Evolutionary conservation across 2,113 vertebrate genomes (phyloP).

Genomic region (Odontophorus gujanensis): DNA sequence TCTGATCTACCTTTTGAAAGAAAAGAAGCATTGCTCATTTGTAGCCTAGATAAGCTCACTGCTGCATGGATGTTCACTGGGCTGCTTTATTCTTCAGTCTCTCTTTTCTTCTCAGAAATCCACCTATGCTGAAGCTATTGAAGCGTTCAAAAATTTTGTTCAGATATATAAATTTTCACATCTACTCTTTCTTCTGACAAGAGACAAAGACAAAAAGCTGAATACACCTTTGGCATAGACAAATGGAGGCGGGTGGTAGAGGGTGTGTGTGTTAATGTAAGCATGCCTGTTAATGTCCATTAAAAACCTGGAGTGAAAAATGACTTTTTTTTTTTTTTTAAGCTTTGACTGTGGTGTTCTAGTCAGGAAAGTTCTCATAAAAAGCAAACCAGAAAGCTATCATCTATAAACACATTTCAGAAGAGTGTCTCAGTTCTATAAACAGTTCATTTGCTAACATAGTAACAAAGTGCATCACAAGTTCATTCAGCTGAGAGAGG

Average conservation of each 20-base stretch:
- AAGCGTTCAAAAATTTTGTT: not conserved
- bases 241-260: not conserved
- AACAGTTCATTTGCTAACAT: not conserved
- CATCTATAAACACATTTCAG: not conserved
- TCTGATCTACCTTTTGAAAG: not conserved
- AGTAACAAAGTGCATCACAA: not conserved
- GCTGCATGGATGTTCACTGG: not conserved
- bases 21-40: not conserved
- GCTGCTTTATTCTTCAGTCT: not conserved
- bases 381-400: not conserved
- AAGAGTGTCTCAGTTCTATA: not conserved
- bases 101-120: not conserved
- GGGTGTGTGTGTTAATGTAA: not conserved
- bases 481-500: not conserved
- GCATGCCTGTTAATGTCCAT: not conserved
- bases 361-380: not conserved
- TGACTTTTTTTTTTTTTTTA: not conserved
- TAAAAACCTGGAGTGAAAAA: not conserved
- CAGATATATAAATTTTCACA: not conserved
- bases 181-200: not conserved
- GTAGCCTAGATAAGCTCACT: not conserved
- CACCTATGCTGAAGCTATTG: accelerated
- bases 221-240: not conserved
- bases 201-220: not conserved
- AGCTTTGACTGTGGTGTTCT: not conserved